Percentiles rank a stretch among this genome's conserved stretches.
phyloP scores from a whole-genome alignment of 2,113 vertebrate species.

The Melanerpes formicivorus region DNA sequence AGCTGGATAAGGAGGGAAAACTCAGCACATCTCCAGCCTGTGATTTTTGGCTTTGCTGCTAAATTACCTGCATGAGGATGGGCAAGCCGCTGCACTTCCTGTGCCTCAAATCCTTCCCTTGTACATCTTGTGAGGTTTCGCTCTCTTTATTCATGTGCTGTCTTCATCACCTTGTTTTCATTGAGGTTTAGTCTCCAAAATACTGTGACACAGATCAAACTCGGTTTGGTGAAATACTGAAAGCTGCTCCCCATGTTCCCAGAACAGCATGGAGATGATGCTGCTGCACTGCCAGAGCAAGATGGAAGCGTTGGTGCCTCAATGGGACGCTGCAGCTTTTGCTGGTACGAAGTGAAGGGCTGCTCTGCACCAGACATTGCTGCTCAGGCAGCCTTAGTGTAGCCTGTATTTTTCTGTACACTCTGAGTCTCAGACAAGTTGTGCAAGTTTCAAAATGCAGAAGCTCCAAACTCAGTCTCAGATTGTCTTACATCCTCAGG shows the following conservation, averaged over 20 bases:
- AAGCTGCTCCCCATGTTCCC: background rate
- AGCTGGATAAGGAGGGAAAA: background rate
- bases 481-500: background rate
- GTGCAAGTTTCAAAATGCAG: background rate
- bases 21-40: background rate
- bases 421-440: rapidly evolving
- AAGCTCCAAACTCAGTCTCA: background rate
- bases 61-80: background rate
- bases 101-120: background rate
- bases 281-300: background rate
- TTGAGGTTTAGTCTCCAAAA: background rate
- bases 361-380: rapidly evolving
- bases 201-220: background rate
- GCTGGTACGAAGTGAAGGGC: background rate
- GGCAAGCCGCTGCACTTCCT: background rate
- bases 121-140: background rate
- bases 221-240: background rate
- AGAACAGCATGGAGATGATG: background rate
- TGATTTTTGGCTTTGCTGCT: background rate
- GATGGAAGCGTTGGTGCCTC: rapidly evolving
- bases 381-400: background rate
- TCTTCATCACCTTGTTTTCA: background rate
- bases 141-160: rapidly evolving
- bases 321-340: background rate
- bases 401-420: rapidly evolving